Evolutionary conservation across 2,113 vertebrate species (phyloP).

Genomic region (Paracanthobrama guichenoti): DNA sequence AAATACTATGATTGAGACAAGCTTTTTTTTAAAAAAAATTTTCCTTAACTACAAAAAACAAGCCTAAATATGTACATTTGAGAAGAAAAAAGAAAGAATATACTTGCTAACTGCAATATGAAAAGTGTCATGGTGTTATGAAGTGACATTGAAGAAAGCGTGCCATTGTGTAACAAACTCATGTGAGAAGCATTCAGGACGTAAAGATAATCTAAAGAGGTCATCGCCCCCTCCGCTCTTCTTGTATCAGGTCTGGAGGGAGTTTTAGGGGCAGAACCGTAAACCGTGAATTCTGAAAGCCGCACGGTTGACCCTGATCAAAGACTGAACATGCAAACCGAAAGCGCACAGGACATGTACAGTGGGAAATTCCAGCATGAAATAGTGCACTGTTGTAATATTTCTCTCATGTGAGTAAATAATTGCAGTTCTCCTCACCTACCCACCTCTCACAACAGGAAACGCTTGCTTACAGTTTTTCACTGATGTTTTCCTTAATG

Average conservation of each 20-base stretch:
- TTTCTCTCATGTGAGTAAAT: constrained; percentile 10
- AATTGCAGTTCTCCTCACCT: not conserved
- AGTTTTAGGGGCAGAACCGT: constrained; percentile 47
- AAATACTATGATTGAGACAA: too few species aligned
- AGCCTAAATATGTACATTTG: not conserved
- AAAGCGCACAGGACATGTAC: constrained; percentile 35
- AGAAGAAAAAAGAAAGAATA: too few species aligned
- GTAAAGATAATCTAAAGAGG: constrained; percentile 66
- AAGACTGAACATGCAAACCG: constrained; percentile 51
- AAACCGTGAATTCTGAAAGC: constrained; percentile 58
- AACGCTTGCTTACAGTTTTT: not conserved
- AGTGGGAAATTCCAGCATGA: constrained; percentile 25
- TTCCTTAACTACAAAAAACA: too few species aligned
- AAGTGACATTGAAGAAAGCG: not conserved
- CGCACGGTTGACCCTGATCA: constrained; percentile 47
- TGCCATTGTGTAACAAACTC: not conserved
- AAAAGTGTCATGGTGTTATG: too few species aligned
- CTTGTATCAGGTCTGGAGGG: not conserved
- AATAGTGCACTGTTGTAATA: not conserved
- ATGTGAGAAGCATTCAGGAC: not conserved
- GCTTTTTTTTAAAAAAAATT: too few species aligned
- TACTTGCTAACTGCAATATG: too few species aligned
- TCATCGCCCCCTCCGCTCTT: constrained; percentile 59
- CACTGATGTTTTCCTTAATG: not conserved
- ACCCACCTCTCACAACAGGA: not conserved